Evolutionary conservation across 2,888 invertebrate genomes (phyloP), one percentile per base, ranked within the genome.

Genomic region (Ceraclea dissimilis): DNA sequence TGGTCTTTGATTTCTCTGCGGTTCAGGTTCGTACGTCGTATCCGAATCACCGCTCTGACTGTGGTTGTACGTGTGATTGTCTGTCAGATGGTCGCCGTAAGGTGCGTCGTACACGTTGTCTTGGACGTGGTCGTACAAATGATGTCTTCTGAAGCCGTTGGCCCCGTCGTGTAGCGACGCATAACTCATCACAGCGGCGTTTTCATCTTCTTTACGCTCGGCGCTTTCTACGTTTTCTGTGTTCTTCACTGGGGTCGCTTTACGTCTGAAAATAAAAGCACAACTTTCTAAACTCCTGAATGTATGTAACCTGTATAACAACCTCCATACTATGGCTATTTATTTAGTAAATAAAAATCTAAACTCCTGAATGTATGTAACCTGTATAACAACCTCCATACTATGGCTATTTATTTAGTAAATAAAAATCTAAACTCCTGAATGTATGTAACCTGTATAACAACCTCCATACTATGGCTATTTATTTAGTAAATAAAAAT

Each of bases 211-310:
- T 67, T 91, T 91, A 16, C 88, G 76, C 66, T 91, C 89, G 0
- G 90, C 91, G 1, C 88, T 89, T 73, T 90, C 89, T 44, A 92
- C 83, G 69, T 92, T 92, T 69, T 91, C 91, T 0, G 91, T 90
- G 68, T 91, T 91, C 69, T 91, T 92, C 0, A 92, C 89, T 0
- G 91, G 90, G 2, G 88, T 84, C 17, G 89, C 88, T 76, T 90
- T 90, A 48, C 90, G 85, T 55, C 88, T 88, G 69, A n/a, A 70
- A 69, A 44, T 20, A 63, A 56, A 57, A 58, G 13, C n/a, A n/a
- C 8, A 33, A 10, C 8, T 10, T 33, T 10, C 33, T 33, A 33
- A n/a, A n/a, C n/a, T n/a, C n/a, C n/a, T n/a, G n/a, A n/a, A n/a
- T n/a, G n/a, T n/a, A n/a, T n/a, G n/a, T n/a, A n/a, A n/a, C n/a